Conservation (phyloP, 2,888 invertebrate species). For the Philopedon plagiatum region DNA sequence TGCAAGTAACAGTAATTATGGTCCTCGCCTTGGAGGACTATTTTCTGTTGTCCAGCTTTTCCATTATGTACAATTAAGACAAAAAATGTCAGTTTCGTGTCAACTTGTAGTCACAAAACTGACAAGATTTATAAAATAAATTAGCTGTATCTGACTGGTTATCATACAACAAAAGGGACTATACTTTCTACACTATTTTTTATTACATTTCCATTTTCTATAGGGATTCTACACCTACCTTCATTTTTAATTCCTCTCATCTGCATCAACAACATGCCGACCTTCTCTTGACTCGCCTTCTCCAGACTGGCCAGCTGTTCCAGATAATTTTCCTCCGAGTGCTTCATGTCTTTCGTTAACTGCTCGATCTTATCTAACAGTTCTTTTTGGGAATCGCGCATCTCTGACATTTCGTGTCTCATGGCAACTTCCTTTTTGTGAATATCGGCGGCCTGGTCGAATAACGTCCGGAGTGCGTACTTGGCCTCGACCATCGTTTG, state of each 20-base stretch:
- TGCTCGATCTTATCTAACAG: slow-evolving; percentile 49
- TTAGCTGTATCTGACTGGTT: too few relatives aligned
- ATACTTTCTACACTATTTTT: too few relatives aligned
- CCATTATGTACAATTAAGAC: too few relatives aligned
- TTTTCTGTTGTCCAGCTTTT: too few relatives aligned
- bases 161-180: too few relatives aligned
- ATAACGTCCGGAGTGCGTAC: slow-evolving; percentile 77
- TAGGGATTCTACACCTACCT: too few relatives aligned
- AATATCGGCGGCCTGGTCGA: slow-evolving; percentile 73
- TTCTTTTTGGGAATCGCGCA: slow-evolving; percentile 70
- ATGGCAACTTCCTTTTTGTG: slow-evolving; percentile 66
- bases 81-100: too few relatives aligned
- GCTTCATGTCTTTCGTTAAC: background rate
- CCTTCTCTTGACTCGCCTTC: slow-evolving; percentile 65
- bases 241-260: slow-evolving; percentile 59
- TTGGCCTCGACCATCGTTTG: slow-evolving; percentile 86
- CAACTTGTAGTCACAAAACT: too few relatives aligned
- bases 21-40: too few relatives aligned
- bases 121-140: too few relatives aligned
- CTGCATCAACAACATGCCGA: slow-evolving; percentile 61
- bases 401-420: slow-evolving; percentile 69
- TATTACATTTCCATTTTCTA: too few relatives aligned
- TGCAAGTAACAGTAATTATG: too few relatives aligned
- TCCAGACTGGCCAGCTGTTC: slow-evolving; percentile 58
- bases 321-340: slow-evolving; percentile 54